Evolutionary conservation across 2,888 invertebrate genomes (phyloP), one percentile per base, ranked within the genome.

Genomic region (Metacarcinus magister): DNA sequence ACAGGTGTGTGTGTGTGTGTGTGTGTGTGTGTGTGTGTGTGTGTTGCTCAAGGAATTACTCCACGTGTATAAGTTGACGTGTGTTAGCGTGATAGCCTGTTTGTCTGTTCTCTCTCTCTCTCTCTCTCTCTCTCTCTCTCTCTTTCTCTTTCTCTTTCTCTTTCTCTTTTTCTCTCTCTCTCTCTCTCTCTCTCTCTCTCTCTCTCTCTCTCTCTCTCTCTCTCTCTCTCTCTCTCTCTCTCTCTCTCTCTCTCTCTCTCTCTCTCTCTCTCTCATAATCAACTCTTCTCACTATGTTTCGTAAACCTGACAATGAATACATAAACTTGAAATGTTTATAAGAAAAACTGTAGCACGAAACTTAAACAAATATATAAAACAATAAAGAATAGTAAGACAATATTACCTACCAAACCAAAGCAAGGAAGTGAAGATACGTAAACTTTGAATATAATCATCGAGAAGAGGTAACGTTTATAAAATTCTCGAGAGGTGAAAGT

Each of bases 181-280:
- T n/a, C 39, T 2, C 91, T 43, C 91, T 91, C 90, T 90, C 90
- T 90, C 90, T 90, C 90, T 91, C 91, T 43, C 91, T 43, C 91
- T 91, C 91, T 43, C 91, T 89, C 39, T 89, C 5, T 89, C 39
- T 89, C 39, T 89, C 5, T 28, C 39, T 60, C 60, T 60, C 60
- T 60, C 60, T 60, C 60, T 75, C 23, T 28, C 28, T 75, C 67
- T 75, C 7, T 75, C n/a, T 75, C 67, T 75, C 91, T 48, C 91
- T 92, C 91, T 92, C 91, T 92, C 48, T 92, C 92, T 92, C 92
- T 92, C 92, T 48, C 48, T 48, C 92, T 48, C 92, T 92, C 92
- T 92, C 48, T 92, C 92, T 92, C 92, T 92, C 92, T 46, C 46
- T 92, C 28, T 48, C 48, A 60, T 60, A 23, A 23, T 23, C 23